Conservation (phyloP, 2,113 vertebrate genomes). For the Psittacula cyanocephala region DNA sequence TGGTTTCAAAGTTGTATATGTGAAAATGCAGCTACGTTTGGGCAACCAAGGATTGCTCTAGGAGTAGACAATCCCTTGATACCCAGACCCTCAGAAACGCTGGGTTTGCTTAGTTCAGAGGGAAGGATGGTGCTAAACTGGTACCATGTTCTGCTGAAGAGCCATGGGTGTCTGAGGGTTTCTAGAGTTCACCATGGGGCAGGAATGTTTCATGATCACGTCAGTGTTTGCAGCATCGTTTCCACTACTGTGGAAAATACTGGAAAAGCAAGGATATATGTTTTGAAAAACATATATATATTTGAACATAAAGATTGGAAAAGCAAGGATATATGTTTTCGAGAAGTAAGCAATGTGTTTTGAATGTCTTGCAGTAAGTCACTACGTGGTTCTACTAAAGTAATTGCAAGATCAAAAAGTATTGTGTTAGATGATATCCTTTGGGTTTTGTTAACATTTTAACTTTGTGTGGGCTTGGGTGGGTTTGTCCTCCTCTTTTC, state of each 20-base stretch:
- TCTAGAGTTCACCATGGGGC: background rate
- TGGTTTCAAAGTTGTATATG: background rate
- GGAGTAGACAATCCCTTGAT: background rate
- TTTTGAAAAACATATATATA: constrained; percentile 40
- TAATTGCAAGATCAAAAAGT: background rate
- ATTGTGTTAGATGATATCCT: background rate
- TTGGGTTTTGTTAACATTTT: constrained; percentile 5
- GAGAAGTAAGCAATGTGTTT: background rate
- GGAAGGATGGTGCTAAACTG: background rate
- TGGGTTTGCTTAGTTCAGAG: background rate
- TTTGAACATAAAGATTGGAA: background rate
- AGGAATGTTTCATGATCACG: background rate
- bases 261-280: constrained; percentile 47
- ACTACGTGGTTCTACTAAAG: background rate
- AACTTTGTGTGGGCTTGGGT: background rate
- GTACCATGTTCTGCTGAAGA: background rate
- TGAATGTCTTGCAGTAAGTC: background rate
- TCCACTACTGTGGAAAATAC: background rate
- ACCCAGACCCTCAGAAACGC: background rate
- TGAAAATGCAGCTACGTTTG: background rate
- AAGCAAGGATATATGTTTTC: constrained; percentile 63
- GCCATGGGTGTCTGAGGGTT: background rate
- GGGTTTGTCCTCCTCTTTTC: background rate
- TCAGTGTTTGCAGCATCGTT: background rate
- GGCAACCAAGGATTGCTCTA: background rate